Base-by-base conservation (phyloP, 1,140 invertebrate species). In the Diachasma alloeum region DNA sequence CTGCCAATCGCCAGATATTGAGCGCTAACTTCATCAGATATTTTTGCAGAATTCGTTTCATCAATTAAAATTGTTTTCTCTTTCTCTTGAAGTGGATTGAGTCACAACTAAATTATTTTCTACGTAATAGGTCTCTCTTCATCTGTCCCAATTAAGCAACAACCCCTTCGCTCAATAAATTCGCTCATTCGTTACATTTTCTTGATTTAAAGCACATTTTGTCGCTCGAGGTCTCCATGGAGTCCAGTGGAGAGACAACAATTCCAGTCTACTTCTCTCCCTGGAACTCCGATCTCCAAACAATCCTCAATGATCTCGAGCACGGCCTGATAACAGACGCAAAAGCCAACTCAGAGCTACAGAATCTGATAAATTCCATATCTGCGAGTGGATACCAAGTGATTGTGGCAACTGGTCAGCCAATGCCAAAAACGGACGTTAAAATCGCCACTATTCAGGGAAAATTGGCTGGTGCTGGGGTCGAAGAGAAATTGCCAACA, bases 311-410 rank as follows among this genome's bases (percentile, higher is more conserved):
- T 17, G 94, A 97, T 84, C 91, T 98, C 0, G 92, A 93, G 13
- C 88, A 91, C 53, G 91, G 90, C 59, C 90, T 88, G 59, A 88
- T 85, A 81, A 90, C 86, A 70, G 88, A 91, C 75, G 91, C 93
- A 82, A 91, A 91, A 85, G 87, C 91, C 53, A 85, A 86, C 13
- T 93, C 94, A 42, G 95, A 95, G 24, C 87, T 94, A 44, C 93
- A 95, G 86, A 95, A 96, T 15, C 90, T 98, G 83, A 88, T 97
- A 69, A 94, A 94, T 83, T 94, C 95, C 24, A 93, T 98, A 37
- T 95, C 95, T n/a, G 96, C 96, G 6, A 98, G 97, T 92, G 97
- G 97, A 36, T 97, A 96, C 86, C 96, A 97, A 90, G 92, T 97
- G 78, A 94, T 96, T 56, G 92, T 96, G 15, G 91, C 92, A 81